A percentile compares a stretch with the other conserved stretches of the same genome.
phyloP scores from a whole-genome alignment of 92 coral and sea anemone species.

The Porites evermanni region DNA sequence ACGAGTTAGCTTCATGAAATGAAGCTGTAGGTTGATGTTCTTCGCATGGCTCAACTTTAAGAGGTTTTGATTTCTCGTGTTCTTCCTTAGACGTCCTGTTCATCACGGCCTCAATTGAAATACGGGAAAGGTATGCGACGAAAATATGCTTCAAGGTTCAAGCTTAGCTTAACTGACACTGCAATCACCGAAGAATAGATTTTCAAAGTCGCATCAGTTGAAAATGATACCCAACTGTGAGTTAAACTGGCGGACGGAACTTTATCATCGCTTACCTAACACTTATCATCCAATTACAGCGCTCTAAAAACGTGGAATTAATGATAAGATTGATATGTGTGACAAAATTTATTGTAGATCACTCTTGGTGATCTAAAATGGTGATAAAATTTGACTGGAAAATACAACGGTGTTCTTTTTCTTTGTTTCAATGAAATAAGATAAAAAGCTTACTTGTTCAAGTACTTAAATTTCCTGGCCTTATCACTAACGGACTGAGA shows the following conservation, averaged over 20 bases:
- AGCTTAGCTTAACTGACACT: background rate
- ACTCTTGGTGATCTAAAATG: background rate
- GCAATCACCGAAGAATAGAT: constrained; percentile 6
- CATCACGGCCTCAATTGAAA: constrained; percentile 21
- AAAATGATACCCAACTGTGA: constrained; percentile 42
- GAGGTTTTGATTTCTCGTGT: constrained; percentile 27
- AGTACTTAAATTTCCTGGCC: constrained; percentile 17
- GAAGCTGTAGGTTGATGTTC: constrained; percentile 25
- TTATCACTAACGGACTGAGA: background rate
- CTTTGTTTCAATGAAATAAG: constrained; percentile 5
- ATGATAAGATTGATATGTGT: constrained; percentile 31
- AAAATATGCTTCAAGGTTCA: background rate
- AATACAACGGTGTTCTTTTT: background rate
- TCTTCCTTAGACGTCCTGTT: constrained; percentile 30
- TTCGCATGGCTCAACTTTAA: constrained; percentile 24
- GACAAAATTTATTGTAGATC: constrained; percentile 29
- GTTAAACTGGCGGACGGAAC: constrained; percentile 25
- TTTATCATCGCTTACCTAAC: constrained; percentile 50
- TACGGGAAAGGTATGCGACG: background rate
- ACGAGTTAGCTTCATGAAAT: constrained; percentile 8
- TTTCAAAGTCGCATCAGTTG: background rate
- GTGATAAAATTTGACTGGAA: background rate
- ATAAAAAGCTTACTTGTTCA: background rate
- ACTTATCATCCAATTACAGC: constrained; percentile 61
- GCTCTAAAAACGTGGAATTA: constrained; percentile 49